A percentile compares a stretch with the other conserved stretches of the same genome.
These are phyloP conservation scores for Peucedramus taeniatus DNA, from an alignment of 2,113 vertebrate genomes.

Conservation along the genomic window DNA sequence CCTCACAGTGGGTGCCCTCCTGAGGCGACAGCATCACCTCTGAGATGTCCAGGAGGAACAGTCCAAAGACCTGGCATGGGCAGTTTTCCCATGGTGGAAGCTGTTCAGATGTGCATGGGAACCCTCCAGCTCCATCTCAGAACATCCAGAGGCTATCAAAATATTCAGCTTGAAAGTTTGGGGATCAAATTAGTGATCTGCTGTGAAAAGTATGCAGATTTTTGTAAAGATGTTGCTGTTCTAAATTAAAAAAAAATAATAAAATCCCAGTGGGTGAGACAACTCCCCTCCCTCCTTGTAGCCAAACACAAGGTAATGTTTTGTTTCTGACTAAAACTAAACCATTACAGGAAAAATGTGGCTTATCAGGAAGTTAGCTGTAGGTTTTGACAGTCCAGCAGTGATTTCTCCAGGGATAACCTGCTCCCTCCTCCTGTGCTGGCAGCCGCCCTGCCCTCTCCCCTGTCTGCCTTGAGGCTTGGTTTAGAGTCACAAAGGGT, in stretches of 20 bases:
- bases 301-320: not conserved
- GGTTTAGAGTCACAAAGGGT: not conserved
- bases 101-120: not conserved
- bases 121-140: not conserved
- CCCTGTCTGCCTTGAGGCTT: not conserved
- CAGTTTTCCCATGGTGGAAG: rapidly evolving
- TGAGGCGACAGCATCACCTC: not conserved
- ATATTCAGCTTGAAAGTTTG: not conserved
- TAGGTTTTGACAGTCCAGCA: not conserved
- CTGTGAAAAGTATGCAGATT: not conserved
- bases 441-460: not conserved
- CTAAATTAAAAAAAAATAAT: not conserved
- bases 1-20: not conserved
- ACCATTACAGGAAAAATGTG: not conserved
- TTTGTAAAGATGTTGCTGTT: not conserved
- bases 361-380: not conserved
- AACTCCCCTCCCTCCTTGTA: not conserved
- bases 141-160: not conserved
- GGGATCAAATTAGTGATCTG: not conserved
- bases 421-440: not conserved
- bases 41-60: not conserved
- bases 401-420: not conserved
- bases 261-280: not conserved
- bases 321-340: slow-evolving; percentile 24
- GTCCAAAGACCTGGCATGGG: rapidly evolving